Evolutionary conservation across 2,113 vertebrate species (phyloP), one percentile per base, ranked within the genome.

Genomic region (Macaca mulatta): DNA sequence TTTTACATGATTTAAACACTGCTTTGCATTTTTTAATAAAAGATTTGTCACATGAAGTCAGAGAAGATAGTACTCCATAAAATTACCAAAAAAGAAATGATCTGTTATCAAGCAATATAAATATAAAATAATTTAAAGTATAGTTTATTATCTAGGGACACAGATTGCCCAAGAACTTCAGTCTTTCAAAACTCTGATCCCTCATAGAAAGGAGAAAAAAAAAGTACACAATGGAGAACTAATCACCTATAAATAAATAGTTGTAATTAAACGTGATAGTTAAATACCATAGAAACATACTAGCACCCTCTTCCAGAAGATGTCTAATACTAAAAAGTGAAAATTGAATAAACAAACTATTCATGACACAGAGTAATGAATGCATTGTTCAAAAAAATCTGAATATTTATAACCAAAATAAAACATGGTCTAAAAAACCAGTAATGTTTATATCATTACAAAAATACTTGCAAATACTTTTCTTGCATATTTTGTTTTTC

Each of bases 281-380:
- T 89, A 91, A 82, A n/a, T 69, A 77, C 52, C 45, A 89, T 59
- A 70, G 89, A 80, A 78, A 67, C 5, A 91, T 0, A 57, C 74
- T 75, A 82, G 35, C 32, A 89, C 4, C 23, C 16, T 93, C 32
- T 91, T 82, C 9, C 1, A 14, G 52, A 98, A 77, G 22, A 94
- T 48, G 38, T 32, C 1, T 48, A 5, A 80, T 61, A 7, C 81
- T 35, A 10, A 90, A 32, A 61, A 5, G 14, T 57, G 48, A 96
- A 67, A 92, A 96, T 55, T 88, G 72, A 35, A 30, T 72, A 93
- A 93, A 88, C 9, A 75, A 93, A 88, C 9, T 69, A 43, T 17
- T 96, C 70, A 81, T 67, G 77, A 97, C 78, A 98, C 75, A 94
- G 5, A 87, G 74, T 78, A 96, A 52, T 70, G 20, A 90, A 91